phyloP scores from a whole-genome alignment of 2,113 vertebrate species.

The Nothocercus julius region DNA sequence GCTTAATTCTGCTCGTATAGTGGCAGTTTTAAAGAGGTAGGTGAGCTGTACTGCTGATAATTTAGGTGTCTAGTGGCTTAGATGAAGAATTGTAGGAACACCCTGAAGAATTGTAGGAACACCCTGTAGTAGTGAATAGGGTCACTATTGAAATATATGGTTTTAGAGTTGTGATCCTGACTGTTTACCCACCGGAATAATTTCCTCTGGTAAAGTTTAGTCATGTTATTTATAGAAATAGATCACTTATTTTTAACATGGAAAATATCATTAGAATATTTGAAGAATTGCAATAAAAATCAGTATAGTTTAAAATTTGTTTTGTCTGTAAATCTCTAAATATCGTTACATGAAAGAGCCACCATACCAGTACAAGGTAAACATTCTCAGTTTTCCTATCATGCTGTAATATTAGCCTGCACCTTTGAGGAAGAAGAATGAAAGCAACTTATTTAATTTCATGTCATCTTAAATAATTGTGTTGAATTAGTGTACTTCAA shows the following conservation, averaged over 20 bases:
- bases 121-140: neutral
- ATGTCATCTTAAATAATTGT: neutral
- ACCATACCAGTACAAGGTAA: neutral
- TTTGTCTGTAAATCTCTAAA: neutral
- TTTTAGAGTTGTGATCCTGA: neutral
- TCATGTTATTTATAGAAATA: slow-evolving; percentile 14
- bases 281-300: neutral
- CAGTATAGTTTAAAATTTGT: neutral
- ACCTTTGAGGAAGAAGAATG: neutral
- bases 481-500: neutral
- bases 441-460: neutral
- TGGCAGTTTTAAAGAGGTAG: neutral
- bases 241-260: neutral
- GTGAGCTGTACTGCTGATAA: neutral
- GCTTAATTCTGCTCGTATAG: neutral
- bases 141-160: neutral
- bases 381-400: neutral
- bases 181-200: slow-evolving; percentile 16
- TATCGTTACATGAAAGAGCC: neutral
- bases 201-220: neutral
- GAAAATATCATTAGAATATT: neutral
- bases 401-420: neutral
- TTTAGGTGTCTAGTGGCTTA: neutral
- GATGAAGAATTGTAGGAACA: neutral
- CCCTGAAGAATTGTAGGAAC: neutral